phyloP scores from a whole-genome alignment of 2,113 vertebrate species.

The Macroglossus sobrinus region DNA sequence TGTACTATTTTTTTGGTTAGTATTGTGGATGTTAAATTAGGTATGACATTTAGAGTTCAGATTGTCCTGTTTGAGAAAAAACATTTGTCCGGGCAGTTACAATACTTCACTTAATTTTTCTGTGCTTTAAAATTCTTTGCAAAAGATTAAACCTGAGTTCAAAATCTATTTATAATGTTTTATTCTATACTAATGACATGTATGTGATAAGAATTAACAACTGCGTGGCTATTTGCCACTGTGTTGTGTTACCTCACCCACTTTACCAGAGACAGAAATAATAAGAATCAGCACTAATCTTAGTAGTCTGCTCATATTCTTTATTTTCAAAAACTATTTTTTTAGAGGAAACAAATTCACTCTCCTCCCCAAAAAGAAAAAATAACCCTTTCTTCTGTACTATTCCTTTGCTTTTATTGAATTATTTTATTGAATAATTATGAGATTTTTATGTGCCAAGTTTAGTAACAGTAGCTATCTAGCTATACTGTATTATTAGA shows the following conservation, averaged over 20 bases:
- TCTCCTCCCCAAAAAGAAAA: background rate
- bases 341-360: slow-evolving; percentile 23
- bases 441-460: slow-evolving; percentile 24
- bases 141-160: background rate
- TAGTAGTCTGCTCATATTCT: slow-evolving; percentile 20
- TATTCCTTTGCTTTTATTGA: slow-evolving; percentile 26
- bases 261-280: slow-evolving; percentile 17
- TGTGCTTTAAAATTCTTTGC: slow-evolving; percentile 8
- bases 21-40: slow-evolving; percentile 11
- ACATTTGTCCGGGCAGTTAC: slow-evolving; percentile 12
- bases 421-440: slow-evolving; percentile 25
- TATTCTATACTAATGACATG: background rate
- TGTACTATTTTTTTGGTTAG: slow-evolving; percentile 28
- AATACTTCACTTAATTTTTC: slow-evolving; percentile 45
- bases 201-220: slow-evolving; percentile 20
- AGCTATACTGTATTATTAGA: slow-evolving; percentile 58
- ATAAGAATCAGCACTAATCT: slow-evolving; percentile 21
- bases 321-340: slow-evolving; percentile 38
- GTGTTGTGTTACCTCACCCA: slow-evolving; percentile 36
- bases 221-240: slow-evolving; percentile 37
- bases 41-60: slow-evolving; percentile 31
- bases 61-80: slow-evolving; percentile 45
- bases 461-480: slow-evolving; percentile 17
- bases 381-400: background rate
- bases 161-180: slow-evolving; percentile 22